Percentiles rank a stretch among this genome's conserved stretches.
Evolutionary conservation across 2,888 invertebrate genomes (phyloP).

Genomic region (Acleris sparsana): DNA sequence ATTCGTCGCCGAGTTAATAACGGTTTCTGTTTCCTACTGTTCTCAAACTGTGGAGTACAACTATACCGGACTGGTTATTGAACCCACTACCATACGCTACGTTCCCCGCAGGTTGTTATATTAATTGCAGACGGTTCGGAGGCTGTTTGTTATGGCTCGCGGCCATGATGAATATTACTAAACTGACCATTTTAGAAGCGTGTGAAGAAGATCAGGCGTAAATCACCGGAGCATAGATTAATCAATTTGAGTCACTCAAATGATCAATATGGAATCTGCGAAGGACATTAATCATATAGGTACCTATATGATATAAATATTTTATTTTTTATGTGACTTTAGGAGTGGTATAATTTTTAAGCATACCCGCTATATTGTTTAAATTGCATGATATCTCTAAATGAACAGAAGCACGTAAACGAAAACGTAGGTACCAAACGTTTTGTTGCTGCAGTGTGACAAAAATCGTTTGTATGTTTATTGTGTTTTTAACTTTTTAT

Average conservation of each 20-base stretch:
- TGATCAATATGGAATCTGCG: too few relatives aligned
- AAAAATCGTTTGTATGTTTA: too few relatives aligned
- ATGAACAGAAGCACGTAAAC: too few relatives aligned
- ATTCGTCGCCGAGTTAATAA: neutral
- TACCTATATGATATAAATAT: too few relatives aligned
- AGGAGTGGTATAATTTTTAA: too few relatives aligned
- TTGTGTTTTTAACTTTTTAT: too few relatives aligned
- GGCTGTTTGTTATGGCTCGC: constrained; percentile 31
- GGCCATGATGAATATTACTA: constrained; percentile 34
- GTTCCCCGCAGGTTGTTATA: constrained; percentile 43
- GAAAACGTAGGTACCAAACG: too few relatives aligned
- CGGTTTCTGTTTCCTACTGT: constrained; percentile 12
- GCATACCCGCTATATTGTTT: too few relatives aligned
- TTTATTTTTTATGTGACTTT: too few relatives aligned
- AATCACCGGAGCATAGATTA: constrained; percentile 18
- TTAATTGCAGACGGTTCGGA: constrained; percentile 39
- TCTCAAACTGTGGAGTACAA: constrained; percentile 16
- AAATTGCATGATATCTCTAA: too few relatives aligned
- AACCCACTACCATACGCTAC: constrained; percentile 44
- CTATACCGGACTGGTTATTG: constrained; percentile 63
- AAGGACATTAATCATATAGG: too few relatives aligned
- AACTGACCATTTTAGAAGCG: constrained; percentile 12
- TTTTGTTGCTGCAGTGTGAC: too few relatives aligned
- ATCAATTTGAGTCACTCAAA: neutral
- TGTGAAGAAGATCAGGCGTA: constrained; percentile 22